Base-by-base conservation (phyloP, 2,888 invertebrate genomes). In the Crioceris asparagi region DNA sequence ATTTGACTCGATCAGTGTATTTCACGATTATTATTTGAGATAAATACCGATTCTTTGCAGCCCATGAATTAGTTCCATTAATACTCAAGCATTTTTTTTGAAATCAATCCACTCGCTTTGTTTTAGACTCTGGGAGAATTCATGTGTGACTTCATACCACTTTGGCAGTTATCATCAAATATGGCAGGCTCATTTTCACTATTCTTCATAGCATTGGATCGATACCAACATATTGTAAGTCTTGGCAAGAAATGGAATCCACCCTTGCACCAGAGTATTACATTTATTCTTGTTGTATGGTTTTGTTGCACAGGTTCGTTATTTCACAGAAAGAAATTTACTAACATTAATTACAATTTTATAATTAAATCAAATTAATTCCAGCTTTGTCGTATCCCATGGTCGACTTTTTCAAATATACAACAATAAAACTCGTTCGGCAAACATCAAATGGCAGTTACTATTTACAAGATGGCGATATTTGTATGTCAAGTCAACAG, bases 171-270 rank as follows among this genome's bases (percentile, higher is more conserved):
- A 1, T 59, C 64, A 1, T 68, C 71, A 3, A 62, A 71, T 23
- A 50, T 72, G 23, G 66, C 64, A 2, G 71, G 71, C 47, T 71
- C 72, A 8, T 53, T 70, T 33, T 67, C 71, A 1, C 55, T 75
- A 12, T 64, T 72, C 8, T 64, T 66, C 12, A 70, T 75, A 14
- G 73, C 74, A 3, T 43, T 73, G 35, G 74, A 75, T 50, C 62
- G 74, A 34, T 74, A 73, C 45, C 59, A 64, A 53, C n/a, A n/a
- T n/a, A 68, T 66, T 26, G 63, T 70, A 2, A 65, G 66, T 35
- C 59, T 63, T 26, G 61, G 64, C 1, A 51, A 64, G 10, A 57
- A 56, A 26, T 59, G 55, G 29, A 51, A n/a, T n/a, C n/a, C n/a
- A n/a, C n/a, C n/a, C n/a, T n/a, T n/a, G n/a, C n/a, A n/a, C n/a